These are phyloP conservation scores for Galerucella nymphaeae DNA, from an alignment of 2,888 invertebrate genomes.

Conservation along the genomic window DNA sequence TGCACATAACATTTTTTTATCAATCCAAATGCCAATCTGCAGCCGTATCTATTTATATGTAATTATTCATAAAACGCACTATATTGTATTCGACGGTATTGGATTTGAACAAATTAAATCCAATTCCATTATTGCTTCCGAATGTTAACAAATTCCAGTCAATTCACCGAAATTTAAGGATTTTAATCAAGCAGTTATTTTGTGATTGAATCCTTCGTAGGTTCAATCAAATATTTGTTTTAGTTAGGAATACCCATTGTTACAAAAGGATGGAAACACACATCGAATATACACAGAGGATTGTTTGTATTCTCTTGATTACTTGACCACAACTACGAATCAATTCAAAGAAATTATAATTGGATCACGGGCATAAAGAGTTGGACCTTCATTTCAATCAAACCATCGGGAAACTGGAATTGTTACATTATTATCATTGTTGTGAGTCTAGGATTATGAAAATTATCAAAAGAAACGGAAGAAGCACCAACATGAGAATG, in stretches of 20 bases:
- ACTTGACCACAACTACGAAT: not conserved
- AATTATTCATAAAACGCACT: not conserved
- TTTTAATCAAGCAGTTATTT: not conserved
- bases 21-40: not conserved
- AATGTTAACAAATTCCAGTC: not conserved
- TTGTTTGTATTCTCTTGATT: not conserved
- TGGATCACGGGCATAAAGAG: not conserved
- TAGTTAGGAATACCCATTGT: slow-evolving; percentile 3
- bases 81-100: not conserved
- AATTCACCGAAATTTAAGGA: not conserved
- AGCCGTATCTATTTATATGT: not conserved
- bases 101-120: not conserved
- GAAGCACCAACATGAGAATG: too few relatives aligned
- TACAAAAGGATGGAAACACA: not conserved
- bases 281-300: not conserved
- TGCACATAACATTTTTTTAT: not conserved
- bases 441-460: too few relatives aligned
- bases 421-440: too few relatives aligned
- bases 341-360: slow-evolving; percentile 1
- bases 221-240: slow-evolving; percentile 1
- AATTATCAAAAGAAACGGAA: too few relatives aligned
- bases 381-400: not conserved
- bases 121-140: not conserved
- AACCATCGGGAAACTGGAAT: not conserved
- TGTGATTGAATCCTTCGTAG: not conserved